Evolutionary conservation across 2,888 invertebrate species (phyloP), one percentile per base, ranked within the genome.

Genomic region (Endomychus coccineus): DNA sequence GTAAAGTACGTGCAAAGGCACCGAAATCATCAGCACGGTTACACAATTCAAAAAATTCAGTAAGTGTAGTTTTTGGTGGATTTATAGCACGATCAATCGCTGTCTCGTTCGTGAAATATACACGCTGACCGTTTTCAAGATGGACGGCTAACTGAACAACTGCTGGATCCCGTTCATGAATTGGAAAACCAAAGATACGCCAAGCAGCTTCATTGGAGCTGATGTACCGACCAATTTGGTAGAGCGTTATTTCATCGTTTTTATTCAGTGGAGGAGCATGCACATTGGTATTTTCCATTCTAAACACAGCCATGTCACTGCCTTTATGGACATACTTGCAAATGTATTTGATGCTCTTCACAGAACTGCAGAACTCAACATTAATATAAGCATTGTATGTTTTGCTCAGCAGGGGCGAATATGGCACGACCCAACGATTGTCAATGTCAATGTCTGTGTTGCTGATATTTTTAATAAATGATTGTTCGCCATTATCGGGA

Each of bases 271-370:
- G n/a, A n/a, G n/a, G n/a, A n/a, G n/a, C n/a, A n/a, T n/a, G n/a
- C n/a, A n/a, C n/a, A n/a, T n/a, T n/a, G n/a, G n/a, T n/a, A n/a
- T n/a, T n/a, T 29, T 16, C 11, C n/a, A 40, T 16, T 7, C 32
- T 12, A 31, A 44, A 39, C n/a, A 21, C 27, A 11, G 40, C 56
- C 50, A 28, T 24, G 57, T 23, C 49, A 17, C 39, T 43, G n/a
- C 54, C 52, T 45, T 53, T 55, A 29, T 45, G 45, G 9, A 59
- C 41, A 41, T 56, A 58, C 36, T 55, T 57, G 16, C 46, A 50
- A 42, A 58, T 41, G 30, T 53, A 55, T 45, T 56, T 54, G 16
- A 55, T 51, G 6, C 43, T 35, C 33, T 56, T 53, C 7, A 59
- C 49, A 1, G 54, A 57, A 40, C 39, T 29, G 34, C 41, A 41